Base-by-base conservation (phyloP, 2,888 invertebrate genomes). In the Agrochola lychnidis region DNA sequence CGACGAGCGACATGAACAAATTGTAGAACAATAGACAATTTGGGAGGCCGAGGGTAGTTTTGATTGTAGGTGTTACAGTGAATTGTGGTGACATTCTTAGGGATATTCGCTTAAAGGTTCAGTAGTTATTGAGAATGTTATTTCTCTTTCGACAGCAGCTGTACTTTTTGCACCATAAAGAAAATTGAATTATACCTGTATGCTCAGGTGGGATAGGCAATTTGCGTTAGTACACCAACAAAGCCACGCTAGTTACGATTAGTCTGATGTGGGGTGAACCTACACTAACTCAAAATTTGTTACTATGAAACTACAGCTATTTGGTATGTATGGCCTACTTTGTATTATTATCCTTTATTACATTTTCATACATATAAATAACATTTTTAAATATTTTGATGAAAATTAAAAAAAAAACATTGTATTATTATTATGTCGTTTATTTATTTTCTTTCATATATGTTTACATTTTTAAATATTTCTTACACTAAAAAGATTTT, bases 21-120 rank as follows among this genome's bases (percentile, higher is more conserved):
- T 93, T 92, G 89, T 83, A 87, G 90, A 88, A 91, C 92, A 92
- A 92, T 92, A 86, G 89, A 88, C 89, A 90, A 91, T 92, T 92
- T 91, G 87, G 86, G 84, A 84, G 74, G 71, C 78, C 80, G 84
- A 81, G 81, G 78, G 73, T 88, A 84, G 86, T 83, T 84, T 80
- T 85, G 89, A 91, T 82, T 84, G 68, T 63, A 56, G 63, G 76
- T 68, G 77, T 76, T 73, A 70, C n/a, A 56, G 66, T 63, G 53
- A 78, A 77, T 79, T 75, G 64, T 79, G 57, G 57, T 66, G 14
- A 19, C 16, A 51, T 53, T 74, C 40, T 59, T 68, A 25, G 30
- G 51, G 57, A 69, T 53, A 40, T 51, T 30, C 22, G 30, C 14
- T 67, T 36, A 51, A 16, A 69, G 9, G 14, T 36, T 2, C 16